A percentile compares a stretch with the other conserved stretches of the same genome.
These are phyloP conservation scores for Eulemur coronatus DNA, from an alignment of 2,797 vertebrate species.

Conservation along the genomic window DNA sequence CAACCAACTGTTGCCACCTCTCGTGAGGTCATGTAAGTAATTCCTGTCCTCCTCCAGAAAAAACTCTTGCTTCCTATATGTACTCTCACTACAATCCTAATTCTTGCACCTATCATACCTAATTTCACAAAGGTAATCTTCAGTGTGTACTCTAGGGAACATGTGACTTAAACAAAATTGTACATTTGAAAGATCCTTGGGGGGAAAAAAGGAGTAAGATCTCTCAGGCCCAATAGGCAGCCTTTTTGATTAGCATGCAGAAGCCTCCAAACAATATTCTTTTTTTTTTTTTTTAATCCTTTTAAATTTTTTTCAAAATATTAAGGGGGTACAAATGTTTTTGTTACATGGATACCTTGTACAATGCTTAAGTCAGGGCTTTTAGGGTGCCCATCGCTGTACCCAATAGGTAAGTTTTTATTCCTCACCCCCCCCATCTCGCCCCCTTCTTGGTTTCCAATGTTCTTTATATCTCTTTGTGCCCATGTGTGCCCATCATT, in stretches of 20 bases:
- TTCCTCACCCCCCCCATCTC: neutral
- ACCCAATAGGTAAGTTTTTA: neutral
- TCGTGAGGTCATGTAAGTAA: neutral
- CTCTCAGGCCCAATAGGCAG: neutral
- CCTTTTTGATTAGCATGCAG: neutral
- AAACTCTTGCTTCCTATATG: neutral
- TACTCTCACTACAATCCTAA: neutral
- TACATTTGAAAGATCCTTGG: neutral
- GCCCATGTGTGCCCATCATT: neutral
- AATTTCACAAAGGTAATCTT: neutral
- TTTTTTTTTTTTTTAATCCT: neutral
- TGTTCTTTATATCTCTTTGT: neutral
- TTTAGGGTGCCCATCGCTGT: neutral
- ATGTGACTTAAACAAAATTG: neutral
- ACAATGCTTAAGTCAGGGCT: neutral
- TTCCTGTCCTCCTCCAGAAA: neutral
- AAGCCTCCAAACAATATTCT: constrained; percentile 35
- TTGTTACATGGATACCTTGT: neutral
- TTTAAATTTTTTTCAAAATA: neutral
- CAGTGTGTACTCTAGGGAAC: neutral
- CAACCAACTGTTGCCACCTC: neutral
- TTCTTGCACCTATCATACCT: neutral
- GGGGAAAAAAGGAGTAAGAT: neutral
- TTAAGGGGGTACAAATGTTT: neutral
- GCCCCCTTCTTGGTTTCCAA: neutral